phyloP scores from a whole-genome alignment of 2,113 vertebrate genomes.

The Tenrec ecaudatus region DNA sequence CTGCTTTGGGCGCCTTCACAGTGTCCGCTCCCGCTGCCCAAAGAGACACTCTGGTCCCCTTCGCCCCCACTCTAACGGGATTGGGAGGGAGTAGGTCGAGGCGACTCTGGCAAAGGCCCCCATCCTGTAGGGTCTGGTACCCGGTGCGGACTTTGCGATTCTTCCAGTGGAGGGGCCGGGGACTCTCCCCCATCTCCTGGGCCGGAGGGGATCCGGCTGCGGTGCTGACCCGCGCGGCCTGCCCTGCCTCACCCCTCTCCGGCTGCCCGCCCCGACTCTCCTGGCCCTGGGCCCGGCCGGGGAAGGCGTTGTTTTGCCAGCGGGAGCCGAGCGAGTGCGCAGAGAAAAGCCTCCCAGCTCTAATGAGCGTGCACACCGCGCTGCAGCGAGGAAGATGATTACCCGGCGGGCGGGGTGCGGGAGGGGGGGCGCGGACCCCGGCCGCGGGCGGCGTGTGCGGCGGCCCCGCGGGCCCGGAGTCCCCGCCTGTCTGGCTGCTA shows the following conservation, averaged over 20 bases:
- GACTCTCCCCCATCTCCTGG: conserved; percentile 6
- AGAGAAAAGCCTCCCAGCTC: conserved; percentile 81
- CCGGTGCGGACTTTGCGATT: conserved; percentile 45
- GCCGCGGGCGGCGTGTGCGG: conserved; percentile 85
- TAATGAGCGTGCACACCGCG: conserved; percentile 83
- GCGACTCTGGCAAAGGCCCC: not conserved
- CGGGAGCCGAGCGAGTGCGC: conserved; percentile 84
- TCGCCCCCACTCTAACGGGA: conserved; percentile 26
- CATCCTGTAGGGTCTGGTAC: not conserved
- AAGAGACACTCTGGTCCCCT: conserved; percentile 67
- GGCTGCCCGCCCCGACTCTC: conserved; percentile 69
- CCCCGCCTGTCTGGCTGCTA: conserved; percentile 87
- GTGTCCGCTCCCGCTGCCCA: conserved; percentile 61
- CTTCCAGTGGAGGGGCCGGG: not conserved
- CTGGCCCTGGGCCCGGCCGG: conserved; percentile 80
- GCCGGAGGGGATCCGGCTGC: conserved; percentile 16
- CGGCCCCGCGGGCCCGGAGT: conserved; percentile 78
- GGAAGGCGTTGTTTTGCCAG: conserved; percentile 88
- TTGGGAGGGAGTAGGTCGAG: conserved; percentile 39
- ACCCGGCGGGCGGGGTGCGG: conserved; percentile 72
- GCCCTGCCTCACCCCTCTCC: conserved; percentile 45
- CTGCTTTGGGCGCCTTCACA: conserved; percentile 69
- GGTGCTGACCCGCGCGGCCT: conserved; percentile 62
- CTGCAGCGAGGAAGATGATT: conserved; percentile 80
- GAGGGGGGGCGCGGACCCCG: conserved; percentile 70